Base-by-base conservation (phyloP, 2,888 invertebrate genomes). In the Parochlus steinenii region DNA sequence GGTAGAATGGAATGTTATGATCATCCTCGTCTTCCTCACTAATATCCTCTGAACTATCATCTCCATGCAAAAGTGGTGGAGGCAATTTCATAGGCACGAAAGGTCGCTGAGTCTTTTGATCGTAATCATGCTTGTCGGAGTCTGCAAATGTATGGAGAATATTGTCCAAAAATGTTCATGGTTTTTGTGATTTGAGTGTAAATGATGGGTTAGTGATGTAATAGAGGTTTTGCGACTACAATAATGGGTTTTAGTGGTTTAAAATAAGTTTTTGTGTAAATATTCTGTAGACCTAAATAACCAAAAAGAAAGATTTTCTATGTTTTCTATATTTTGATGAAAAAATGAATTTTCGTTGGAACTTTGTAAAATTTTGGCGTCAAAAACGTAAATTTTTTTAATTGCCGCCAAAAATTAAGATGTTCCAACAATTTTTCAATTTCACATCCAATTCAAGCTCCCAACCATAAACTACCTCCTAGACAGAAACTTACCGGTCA, bases 1-100 rank as follows among this genome's bases (percentile, higher is more conserved):
- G 58, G 42, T 57, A 58, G 32, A 58, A 56, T 27, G 56, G 53
- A 22, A 39, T 27, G 11, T 39, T 39, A 25, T 18, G 31, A 23
- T 41, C 36, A 18, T 15, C 31, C 12, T 25, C 31, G 16, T 32
- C 34, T 20, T 37, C 27, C 5, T 16, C 43, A 41, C 17, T 27
- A 22, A 33, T 27, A 31, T 14, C 42, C 27, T n/a, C 38, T 25
- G 16, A 39, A 26, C 24, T 42, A 41, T 25, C 41, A 38, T 16
- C 33, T 37, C 25, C 25, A 29, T 27, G 38, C 20, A 32, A 25
- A 20, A 28, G 28, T 25, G 23, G 39, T 25, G 23, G 39, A 20
- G 39, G 30, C 32, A 38, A 24, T 27, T 37, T 38, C 16, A 35
- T 35, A 6, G 45, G 43, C 10, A 40, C 41, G 33, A 40, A 42